These are phyloP conservation scores for Clunio marinus DNA, from an alignment of 2,888 invertebrate genomes.

Conservation along the genomic window DNA sequence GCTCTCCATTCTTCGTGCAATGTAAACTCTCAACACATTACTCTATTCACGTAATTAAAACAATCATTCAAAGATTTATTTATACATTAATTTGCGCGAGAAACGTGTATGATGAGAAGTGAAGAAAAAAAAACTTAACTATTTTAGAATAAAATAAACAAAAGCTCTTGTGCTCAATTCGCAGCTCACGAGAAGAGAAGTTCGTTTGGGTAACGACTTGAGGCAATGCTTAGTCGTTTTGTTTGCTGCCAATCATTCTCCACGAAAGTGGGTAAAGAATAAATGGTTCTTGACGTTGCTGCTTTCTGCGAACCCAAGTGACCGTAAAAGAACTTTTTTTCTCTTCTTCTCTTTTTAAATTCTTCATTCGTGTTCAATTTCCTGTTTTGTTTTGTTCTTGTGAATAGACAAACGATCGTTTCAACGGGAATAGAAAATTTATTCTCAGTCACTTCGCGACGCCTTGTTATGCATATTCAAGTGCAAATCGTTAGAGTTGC, in stretches of 20 bases:
- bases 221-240: slow-evolving; percentile 5
- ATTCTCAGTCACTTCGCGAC: background rate
- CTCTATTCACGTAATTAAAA: slow-evolving; percentile 24
- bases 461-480: slow-evolving; percentile 8
- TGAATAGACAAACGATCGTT: background rate
- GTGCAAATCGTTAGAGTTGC: slow-evolving; percentile 5
- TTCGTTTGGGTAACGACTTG: too few species aligned
- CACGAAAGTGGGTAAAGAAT: background rate
- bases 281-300: slow-evolving; percentile 19
- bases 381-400: background rate
- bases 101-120: background rate
- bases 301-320: background rate
- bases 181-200: too few species aligned
- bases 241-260: too few species aligned
- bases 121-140: too few species aligned
- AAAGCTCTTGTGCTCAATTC: background rate
- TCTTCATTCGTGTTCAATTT: slow-evolving; percentile 21
- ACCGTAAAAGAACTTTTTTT: slow-evolving; percentile 11
- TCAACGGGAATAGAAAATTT: background rate
- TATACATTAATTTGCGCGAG: background rate
- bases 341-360: background rate
- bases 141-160: slow-evolving; percentile 12
- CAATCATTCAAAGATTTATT: background rate
- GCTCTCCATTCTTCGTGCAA: background rate
- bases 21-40: background rate